Evolutionary conservation across 2,888 invertebrate genomes (phyloP).

Genomic region (Andricus quercusramuli): DNA sequence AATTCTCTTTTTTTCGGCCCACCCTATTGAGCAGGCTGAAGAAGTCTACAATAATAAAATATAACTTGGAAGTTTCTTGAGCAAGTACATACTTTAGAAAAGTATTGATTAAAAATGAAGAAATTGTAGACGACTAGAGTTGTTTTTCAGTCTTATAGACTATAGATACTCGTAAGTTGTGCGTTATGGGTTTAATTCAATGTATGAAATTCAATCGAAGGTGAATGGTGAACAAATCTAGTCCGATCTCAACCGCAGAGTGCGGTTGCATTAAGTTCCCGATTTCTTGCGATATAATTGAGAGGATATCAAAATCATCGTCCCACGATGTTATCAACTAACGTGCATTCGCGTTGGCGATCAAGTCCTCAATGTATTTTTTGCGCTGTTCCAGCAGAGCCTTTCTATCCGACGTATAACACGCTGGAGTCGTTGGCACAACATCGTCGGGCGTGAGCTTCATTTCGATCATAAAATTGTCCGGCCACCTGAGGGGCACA

Average conservation of each 20-base stretch:
- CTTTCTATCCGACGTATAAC: conserved; percentile 82
- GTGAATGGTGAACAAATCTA: conserved; percentile 37
- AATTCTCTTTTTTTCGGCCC: no score
- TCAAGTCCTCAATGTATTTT: conserved; percentile 65
- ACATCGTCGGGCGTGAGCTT: conserved; percentile 85
- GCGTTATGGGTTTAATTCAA: conserved; percentile 7
- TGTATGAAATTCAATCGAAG: conserved; percentile 39
- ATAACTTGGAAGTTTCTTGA: not conserved
- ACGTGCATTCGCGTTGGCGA: conserved; percentile 60
- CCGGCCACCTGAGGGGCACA: conserved; percentile 82
- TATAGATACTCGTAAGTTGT: not conserved
- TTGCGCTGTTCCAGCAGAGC: conserved; percentile 64
- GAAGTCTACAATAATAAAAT: not conserved
- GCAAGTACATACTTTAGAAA: not conserved
- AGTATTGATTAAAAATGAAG: not conserved
- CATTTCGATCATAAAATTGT: conserved; percentile 85
- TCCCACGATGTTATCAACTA: conserved; percentile 45
- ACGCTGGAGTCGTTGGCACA: conserved; percentile 83
- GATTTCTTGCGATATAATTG: conserved; percentile 33
- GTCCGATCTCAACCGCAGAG: conserved; percentile 37
- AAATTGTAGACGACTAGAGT: not conserved
- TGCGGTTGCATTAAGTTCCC: conserved; percentile 36
- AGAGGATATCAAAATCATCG: conserved; percentile 39
- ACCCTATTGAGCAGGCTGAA: no score
- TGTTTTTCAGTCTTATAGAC: not conserved